Evolutionary conservation across 2,888 invertebrate genomes (phyloP).

Genomic region (Cosmopolites sordidus): DNA sequence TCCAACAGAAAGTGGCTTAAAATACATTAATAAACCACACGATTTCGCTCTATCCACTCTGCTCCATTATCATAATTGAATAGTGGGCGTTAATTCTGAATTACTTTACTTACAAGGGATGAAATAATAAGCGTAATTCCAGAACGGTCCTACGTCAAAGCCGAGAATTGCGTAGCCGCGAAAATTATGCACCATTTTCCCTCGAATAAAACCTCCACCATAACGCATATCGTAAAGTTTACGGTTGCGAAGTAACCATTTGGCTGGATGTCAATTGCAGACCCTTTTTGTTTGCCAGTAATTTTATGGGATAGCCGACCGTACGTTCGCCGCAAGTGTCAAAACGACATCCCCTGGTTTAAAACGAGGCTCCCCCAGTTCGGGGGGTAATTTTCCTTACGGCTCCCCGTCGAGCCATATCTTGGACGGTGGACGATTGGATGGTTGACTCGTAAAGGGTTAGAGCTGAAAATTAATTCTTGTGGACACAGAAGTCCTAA

Average conservation of each 20-base stretch:
- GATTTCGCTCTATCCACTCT: too few species aligned
- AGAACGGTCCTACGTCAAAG: too few species aligned
- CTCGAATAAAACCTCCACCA: conserved; percentile 3
- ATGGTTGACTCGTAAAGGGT: too few species aligned
- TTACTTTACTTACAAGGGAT: too few species aligned
- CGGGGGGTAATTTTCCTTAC: conserved; percentile 15
- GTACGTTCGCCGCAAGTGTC: conserved; percentile 46
- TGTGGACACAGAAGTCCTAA: too few species aligned
- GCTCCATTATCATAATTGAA: too few species aligned
- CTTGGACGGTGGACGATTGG: not conserved
- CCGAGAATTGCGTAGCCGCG: not conserved
- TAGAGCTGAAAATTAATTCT: too few species aligned
- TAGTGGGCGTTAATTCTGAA: too few species aligned
- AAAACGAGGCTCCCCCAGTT: not conserved
- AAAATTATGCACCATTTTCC: conserved; percentile 8
- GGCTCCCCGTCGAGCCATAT: conserved; percentile 18
- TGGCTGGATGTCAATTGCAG: conserved; percentile 22
- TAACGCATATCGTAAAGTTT: conserved; percentile 17
- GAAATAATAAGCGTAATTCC: too few species aligned
- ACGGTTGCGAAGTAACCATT: conserved; percentile 1
- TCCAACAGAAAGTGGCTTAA: too few species aligned
- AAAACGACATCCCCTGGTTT: conserved; percentile 30
- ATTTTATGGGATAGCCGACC: conserved; percentile 44
- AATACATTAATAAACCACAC: too few species aligned
- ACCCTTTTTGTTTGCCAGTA: conserved; percentile 44